Base-by-base conservation (phyloP, 2,113 vertebrate genomes). In the Istiophorus platypterus region DNA sequence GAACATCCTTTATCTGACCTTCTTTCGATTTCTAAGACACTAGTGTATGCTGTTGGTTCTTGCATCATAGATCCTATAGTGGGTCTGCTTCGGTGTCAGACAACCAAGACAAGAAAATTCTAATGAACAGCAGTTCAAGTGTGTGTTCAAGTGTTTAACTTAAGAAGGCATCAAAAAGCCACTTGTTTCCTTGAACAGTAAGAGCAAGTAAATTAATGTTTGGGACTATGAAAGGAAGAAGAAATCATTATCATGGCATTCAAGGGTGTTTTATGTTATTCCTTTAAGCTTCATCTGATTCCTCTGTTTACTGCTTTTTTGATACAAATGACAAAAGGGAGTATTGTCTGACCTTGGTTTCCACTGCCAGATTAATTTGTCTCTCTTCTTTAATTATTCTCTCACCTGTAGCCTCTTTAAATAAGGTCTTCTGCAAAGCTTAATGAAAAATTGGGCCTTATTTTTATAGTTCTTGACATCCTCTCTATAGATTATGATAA, bases 11-110 rank as follows among this genome's bases (percentile, higher is more conserved):
- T 65, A 22, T 78, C 37, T 78, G 61, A 37, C 29, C 54, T 31
- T n/a, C 58, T 39, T 22, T 67, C 18, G 17, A 66, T 74, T 74
- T 82, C 61, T 56, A 62, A 70, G 45, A 81, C 59, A 82, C 57
- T 42, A 45, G 57, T 75, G 49, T 59, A 64, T 0, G 2, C 61
- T 51, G 37, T 42, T 37, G 63, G 72, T 71, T 54, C 20, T 45
- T 18, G 20, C n/a, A 26, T 49, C 61, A 58, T 17, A 37, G 54
- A 79, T 15, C 29, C 20, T 26, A 37, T 42, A 39, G 66, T 80
- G 67, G 54, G 67, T 62, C 20, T 61, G 76, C 42, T 56, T 77
- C 63, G 62, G 47, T 49, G 57, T 61, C 24, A 47, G 37, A 61
- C 34, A n/a, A 65, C 24, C 17, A 29, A 63, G 39, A 63, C 31